Evolutionary conservation across 1,140 invertebrate species (phyloP), one percentile per base, ranked within the genome.

Genomic region (Anastrepha obliqua): DNA sequence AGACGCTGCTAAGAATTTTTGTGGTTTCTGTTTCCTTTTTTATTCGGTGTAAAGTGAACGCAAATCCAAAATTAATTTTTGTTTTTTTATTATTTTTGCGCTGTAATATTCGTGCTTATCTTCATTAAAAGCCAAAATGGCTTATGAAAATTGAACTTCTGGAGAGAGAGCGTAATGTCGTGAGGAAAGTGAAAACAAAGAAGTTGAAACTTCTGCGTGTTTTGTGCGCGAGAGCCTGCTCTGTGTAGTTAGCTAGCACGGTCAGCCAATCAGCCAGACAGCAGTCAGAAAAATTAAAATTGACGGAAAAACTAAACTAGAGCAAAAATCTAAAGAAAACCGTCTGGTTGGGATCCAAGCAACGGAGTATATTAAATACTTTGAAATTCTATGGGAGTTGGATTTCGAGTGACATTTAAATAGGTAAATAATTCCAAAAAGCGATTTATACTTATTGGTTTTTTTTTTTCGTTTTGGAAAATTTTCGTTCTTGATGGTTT

Each of bases 1-100:
- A 81, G 74, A 81, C 74, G 74, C 74, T 81, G 74, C 44, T 81
- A 81, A 81, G 74, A 81, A 81, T 81, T 81, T 81, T 81, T 81
- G 74, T 81, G 74, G 74, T 81, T 81, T 81, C 74, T 81, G 47
- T 81, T 81, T 81, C 74, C 15, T 81, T 81, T 67, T 81, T 81
- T 81, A 81, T 81, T 81, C 74, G 51, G 17, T 51, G 44, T 55
- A 42, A 81, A 81, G 44, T 81, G 74, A 81, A 81, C 47, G 74
- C 17, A 47, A 81, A 58, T 11, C 55, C 51, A 55, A 15, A 5
- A 81, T 81, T 81, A 7, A 55, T 55, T 55, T 81, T 47, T 81
- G 11, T 55, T 9, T 81, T 78, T 55, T 81, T 55, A 81, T 81
- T 51, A 20, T 81, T 81, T 81, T 74, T 74, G 15, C 65, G 74